These are phyloP conservation scores for Erebia palarica DNA, from an alignment of 2,888 invertebrate genomes.

Conservation along the genomic window DNA sequence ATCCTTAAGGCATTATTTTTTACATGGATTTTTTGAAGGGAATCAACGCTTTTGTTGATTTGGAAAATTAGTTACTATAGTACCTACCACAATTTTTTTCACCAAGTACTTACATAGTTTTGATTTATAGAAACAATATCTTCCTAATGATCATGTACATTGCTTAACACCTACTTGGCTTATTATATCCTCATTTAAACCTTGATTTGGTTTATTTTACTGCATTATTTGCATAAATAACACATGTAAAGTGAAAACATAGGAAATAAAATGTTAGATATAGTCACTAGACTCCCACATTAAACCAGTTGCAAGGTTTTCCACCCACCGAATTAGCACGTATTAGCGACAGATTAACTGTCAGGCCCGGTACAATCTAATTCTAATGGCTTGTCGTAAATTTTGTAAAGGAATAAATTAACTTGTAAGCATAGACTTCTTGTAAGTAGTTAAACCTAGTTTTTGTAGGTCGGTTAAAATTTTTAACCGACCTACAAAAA, in stretches of 20 bases:
- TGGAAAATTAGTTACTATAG: too few species aligned
- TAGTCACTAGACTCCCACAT: slow-evolving; percentile 47
- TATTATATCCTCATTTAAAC: not conserved
- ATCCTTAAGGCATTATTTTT: too few species aligned
- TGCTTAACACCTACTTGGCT: not conserved
- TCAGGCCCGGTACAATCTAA: slow-evolving; percentile 10
- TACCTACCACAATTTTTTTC: too few species aligned
- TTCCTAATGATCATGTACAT: too few species aligned
- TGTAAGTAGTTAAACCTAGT: too few species aligned
- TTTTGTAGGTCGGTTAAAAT: too few species aligned
- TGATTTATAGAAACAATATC: too few species aligned
- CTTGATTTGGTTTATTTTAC: slow-evolving; percentile 11
- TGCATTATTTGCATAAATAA: not conserved
- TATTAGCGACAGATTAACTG: slow-evolving; percentile 43
- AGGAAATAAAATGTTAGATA: slow-evolving; percentile 14
- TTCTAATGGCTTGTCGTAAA: slow-evolving; percentile 9
- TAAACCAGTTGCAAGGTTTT: slow-evolving; percentile 47
- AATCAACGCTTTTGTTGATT: too few species aligned
- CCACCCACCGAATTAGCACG: slow-evolving; percentile 47
- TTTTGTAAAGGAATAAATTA: not conserved
- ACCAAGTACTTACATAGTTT: too few species aligned
- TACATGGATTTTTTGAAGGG: too few species aligned
- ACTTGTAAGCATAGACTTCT: not conserved
- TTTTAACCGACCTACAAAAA: too few species aligned
- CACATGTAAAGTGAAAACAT: slow-evolving; percentile 10